Evolutionary conservation across 2,888 invertebrate genomes (phyloP).

Genomic region (Hemicrepidius hirtus): DNA sequence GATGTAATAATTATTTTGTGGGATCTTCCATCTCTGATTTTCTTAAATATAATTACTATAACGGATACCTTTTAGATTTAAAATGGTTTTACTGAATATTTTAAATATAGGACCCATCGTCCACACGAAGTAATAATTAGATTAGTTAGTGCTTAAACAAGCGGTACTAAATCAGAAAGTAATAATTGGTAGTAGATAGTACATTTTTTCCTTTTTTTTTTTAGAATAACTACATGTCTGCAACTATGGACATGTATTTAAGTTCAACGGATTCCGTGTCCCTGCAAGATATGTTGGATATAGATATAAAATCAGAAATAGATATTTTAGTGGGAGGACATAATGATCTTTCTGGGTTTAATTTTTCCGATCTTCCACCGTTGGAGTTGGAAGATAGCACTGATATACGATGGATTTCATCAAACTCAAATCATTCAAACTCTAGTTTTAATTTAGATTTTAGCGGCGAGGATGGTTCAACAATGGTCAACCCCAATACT

Average conservation of each 20-base stretch:
- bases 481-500: constrained; percentile 93
- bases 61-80: no score
- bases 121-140: no score
- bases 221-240: constrained; percentile 61
- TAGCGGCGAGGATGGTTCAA: constrained; percentile 80
- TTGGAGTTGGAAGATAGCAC: constrained; percentile 81
- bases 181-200: neutral
- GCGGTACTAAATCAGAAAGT: no score
- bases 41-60: no score
- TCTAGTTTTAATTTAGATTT: constrained; percentile 82
- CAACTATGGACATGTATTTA: constrained; percentile 75
- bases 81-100: no score
- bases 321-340: constrained; percentile 85
- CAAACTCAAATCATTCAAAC: constrained; percentile 75
- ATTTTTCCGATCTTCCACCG: constrained; percentile 78
- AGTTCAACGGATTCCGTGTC: constrained; percentile 76
- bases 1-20: no score
- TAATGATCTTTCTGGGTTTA: constrained; percentile 78
- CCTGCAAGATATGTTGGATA: constrained; percentile 92
- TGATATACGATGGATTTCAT: constrained; percentile 75
- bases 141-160: no score
- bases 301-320: constrained; percentile 91
- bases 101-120: no score
- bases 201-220: neutral
- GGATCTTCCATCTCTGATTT: no score